Conservation (phyloP, 2,888 invertebrate species). For the Pegoplata infirma region DNA sequence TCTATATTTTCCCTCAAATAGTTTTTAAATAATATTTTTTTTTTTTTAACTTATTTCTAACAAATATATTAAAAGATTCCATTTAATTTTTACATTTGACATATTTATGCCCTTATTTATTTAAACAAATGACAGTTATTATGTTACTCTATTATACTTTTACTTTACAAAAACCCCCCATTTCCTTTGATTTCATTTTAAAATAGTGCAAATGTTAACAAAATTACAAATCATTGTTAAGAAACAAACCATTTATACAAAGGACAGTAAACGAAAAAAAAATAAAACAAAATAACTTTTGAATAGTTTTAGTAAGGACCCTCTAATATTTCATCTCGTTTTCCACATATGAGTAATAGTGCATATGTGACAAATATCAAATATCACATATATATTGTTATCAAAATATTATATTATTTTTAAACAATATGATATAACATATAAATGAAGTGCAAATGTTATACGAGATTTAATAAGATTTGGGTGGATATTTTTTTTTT, state of each 20-base stretch:
- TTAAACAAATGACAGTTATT: conserved; percentile 27
- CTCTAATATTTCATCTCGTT: conserved; percentile 26
- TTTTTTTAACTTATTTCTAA: too few relatives aligned
- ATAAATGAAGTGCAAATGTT: conserved; percentile 11
- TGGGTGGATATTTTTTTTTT: not conserved
- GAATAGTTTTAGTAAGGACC: conserved; percentile 15
- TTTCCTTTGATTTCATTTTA: conserved; percentile 26
- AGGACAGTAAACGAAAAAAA: not conserved
- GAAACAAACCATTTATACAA: not conserved
- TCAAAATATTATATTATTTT: conserved; percentile 12
- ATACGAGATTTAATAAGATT: not conserved
- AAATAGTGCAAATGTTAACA: conserved; percentile 47
- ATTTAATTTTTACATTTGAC: conserved; percentile 15
- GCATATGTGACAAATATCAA: conserved; percentile 54
- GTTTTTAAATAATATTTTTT: too few relatives aligned
- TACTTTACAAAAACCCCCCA: conserved; percentile 2
- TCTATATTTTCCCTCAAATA: too few relatives aligned
- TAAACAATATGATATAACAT: conserved; percentile 10
- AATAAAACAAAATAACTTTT: not conserved
- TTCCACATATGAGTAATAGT: not conserved
- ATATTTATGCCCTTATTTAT: conserved; percentile 14
- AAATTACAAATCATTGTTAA: conserved; percentile 38
- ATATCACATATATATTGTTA: conserved; percentile 27
- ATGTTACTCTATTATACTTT: not conserved
- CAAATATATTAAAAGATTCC: not conserved